Conservation (phyloP, 2,888 invertebrate species). For the Polia nebulosa region DNA sequence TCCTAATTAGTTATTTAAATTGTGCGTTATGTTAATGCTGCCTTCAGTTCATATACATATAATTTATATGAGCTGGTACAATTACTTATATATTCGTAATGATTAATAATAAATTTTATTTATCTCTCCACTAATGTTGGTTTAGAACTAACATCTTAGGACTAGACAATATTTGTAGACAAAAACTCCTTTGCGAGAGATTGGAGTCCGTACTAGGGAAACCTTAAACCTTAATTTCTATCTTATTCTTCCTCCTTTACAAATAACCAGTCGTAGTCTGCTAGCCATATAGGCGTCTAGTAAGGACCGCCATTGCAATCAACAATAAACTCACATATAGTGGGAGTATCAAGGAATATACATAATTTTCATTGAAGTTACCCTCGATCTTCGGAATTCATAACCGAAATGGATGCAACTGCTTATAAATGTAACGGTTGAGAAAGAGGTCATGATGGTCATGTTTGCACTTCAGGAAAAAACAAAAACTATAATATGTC, state of each 20-base stretch:
- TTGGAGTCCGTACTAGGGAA: too few relatives aligned
- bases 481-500: neutral
- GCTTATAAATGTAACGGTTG: neutral
- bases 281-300: conserved; percentile 17
- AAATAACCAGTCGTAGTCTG: conserved; percentile 3
- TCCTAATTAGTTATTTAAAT: conserved; percentile 38
- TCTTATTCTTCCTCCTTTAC: neutral
- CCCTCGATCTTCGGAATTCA: conserved; percentile 1
- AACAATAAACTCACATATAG: too few relatives aligned
- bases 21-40: conserved; percentile 10
- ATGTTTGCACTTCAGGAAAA: neutral
- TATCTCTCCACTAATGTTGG: too few relatives aligned
- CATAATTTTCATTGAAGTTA: neutral
- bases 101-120: too few relatives aligned
- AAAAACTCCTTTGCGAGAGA: too few relatives aligned
- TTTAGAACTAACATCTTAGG: too few relatives aligned
- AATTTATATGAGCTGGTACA: neutral
- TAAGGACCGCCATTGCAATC: conserved; percentile 6
- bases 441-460: neutral
- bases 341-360: neutral
- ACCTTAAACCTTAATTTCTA: neutral
- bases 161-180: too few relatives aligned
- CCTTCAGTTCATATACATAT: neutral
- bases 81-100: neutral
- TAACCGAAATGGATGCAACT: neutral